These are phyloP conservation scores for Cecidostiba fungosa DNA, from an alignment of 2,888 invertebrate species.

Conservation along the genomic window DNA sequence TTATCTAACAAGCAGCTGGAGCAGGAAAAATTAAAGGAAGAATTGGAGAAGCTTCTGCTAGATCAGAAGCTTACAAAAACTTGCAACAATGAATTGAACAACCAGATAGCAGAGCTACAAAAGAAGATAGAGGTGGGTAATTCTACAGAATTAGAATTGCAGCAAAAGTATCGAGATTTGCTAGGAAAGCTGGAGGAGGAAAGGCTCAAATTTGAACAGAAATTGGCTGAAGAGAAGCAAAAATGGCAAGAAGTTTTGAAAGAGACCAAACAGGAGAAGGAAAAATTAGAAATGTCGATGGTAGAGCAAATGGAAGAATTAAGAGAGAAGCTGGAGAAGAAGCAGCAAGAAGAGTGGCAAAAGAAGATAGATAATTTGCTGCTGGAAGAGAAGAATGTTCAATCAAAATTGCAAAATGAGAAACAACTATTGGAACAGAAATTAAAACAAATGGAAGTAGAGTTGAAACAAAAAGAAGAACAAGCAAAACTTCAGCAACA, in stretches of 20 bases:
- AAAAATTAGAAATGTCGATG: constrained; percentile 81
- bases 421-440: constrained; percentile 77
- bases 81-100: constrained; percentile 81
- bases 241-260: constrained; percentile 82
- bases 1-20: constrained; percentile 81
- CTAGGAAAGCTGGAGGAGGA: constrained; percentile 81
- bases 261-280: constrained; percentile 79
- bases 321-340: constrained; percentile 74
- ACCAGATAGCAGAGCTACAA: constrained; percentile 80
- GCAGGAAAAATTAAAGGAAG: constrained; percentile 80
- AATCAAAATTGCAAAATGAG: constrained; percentile 75
- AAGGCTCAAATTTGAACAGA: constrained; percentile 81
- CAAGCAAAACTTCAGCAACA: constrained; percentile 25
- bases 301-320: constrained; percentile 80
- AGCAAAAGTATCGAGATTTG: constrained; percentile 81
- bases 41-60: constrained; percentile 79
- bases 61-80: constrained; percentile 81
- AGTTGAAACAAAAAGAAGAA: constrained; percentile 80
- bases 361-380: constrained; percentile 80
- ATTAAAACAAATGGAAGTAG: constrained; percentile 77
- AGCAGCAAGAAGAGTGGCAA: constrained; percentile 78
- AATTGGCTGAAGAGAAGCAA: constrained; percentile 81
- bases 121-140: constrained; percentile 80
- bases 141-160: constrained; percentile 77
- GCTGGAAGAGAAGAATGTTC: constrained; percentile 80